phyloP scores from a whole-genome alignment of 2,113 vertebrate genomes.

The Tachysurus vachellii region DNA sequence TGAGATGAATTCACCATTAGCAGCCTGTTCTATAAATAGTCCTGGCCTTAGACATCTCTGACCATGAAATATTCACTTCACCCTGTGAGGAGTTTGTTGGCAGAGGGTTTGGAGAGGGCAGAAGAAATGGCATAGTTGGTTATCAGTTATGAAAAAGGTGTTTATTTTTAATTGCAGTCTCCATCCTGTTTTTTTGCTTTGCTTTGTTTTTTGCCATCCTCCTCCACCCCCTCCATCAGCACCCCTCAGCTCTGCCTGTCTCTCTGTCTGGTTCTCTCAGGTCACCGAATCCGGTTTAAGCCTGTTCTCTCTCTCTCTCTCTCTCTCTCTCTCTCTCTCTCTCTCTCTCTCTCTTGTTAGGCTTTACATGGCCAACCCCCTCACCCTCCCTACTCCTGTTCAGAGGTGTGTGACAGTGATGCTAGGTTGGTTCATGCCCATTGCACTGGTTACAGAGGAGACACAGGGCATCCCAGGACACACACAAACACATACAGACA shows the following conservation, averaged over 20 bases:
- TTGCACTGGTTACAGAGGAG: slow-evolving; percentile 35
- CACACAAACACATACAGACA: background rate
- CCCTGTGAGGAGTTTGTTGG: slow-evolving; percentile 4
- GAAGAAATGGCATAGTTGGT: background rate
- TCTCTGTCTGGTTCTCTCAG: slow-evolving; percentile 32
- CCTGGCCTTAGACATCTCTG: slow-evolving; percentile 1
- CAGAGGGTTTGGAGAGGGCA: slow-evolving; percentile 21
- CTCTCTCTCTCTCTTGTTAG: slow-evolving; percentile 27
- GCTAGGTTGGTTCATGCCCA: slow-evolving; percentile 30
- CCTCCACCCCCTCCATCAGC: slow-evolving; percentile 15
- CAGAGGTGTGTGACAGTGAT: slow-evolving; percentile 16
- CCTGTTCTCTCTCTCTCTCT: slow-evolving; percentile 29
- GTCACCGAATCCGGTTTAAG: slow-evolving; percentile 46
- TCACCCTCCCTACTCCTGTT: slow-evolving; percentile 6
- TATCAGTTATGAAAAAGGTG: background rate
- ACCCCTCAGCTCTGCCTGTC: slow-evolving; percentile 28
- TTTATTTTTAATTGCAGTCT: background rate
- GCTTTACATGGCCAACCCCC: slow-evolving; percentile 6
- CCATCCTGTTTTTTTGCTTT: background rate
- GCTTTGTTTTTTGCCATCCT: too few species aligned
- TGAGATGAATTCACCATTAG: slow-evolving; percentile 59
- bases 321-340: slow-evolving; percentile 11
- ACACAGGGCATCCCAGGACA: slow-evolving; percentile 35
- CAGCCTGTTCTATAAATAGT: slow-evolving; percentile 47
- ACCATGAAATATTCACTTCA: slow-evolving; percentile 51